Evolutionary conservation across 2,113 vertebrate species (phyloP), one percentile per base, ranked within the genome.

Genomic region (Pomatostomus ruficeps): DNA sequence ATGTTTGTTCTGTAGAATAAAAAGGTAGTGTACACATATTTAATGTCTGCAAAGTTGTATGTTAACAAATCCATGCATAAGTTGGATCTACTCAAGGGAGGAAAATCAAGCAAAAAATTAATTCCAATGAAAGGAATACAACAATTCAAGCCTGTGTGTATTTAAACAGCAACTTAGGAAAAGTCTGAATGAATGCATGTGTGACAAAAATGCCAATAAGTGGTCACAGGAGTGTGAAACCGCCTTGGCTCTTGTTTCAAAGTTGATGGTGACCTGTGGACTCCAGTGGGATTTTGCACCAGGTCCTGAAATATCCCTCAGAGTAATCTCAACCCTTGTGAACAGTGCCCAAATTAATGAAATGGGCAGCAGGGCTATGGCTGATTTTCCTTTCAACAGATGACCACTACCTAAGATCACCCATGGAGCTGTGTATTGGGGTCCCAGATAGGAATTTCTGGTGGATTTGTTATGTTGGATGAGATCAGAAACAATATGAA

Each of bases 101-200:
- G 52, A 94, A 89, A 95, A 95, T 67, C 40, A 82, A 89, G 85
- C 57, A 91, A 95, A 71, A 77, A 84, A 58, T 29, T 71, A 78
- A 85, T 72, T 94, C 40, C 22, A 72, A 6, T 11, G 65, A 31
- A 85, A 65, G 52, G 19, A 75, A 67, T 11, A 10, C 55, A 62
- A 48, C 11, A 43, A 52, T 63, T 92, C 6, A 42, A 87, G 36
- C 11, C 46, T 21, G 14, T 31, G 7, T 55, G 14, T 25, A 82
- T n/a, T 91, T 65, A 85, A 89, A 25, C 5, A 68, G 35, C 26
- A 61, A 82, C 29, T 78, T 24, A 45, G 28, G 31, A 74, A 84
- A 87, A 93, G 48, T 31, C n/a, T 63, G 89, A 91, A 52, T 81
- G 54, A 80, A 86, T 35, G 46, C 18, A 79, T 2, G 12, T 59